Base-by-base conservation (phyloP, 2,113 vertebrate genomes). In the Vanacampus margaritifer region DNA sequence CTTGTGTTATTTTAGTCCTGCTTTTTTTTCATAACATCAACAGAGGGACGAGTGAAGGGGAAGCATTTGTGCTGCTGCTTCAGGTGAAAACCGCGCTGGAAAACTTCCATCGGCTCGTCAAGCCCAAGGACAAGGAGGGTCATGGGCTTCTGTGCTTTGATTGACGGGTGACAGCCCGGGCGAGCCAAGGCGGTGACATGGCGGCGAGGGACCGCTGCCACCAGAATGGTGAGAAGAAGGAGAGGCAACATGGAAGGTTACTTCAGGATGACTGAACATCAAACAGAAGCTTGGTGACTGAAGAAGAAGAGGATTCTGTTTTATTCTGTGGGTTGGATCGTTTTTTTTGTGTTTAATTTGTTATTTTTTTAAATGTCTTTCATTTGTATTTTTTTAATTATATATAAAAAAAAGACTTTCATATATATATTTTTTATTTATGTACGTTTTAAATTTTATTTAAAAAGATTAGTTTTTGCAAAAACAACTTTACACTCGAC, bases 1-100 rank as follows among this genome's bases (percentile, higher is more conserved):
- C 53, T 54, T 71, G 61, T 72, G 64, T 41, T 62, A 62, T 62
- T 43, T 62, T 43, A 26, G 60, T 26, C 60, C 60, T 10, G n/a
- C 60, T 43, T 62, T 43, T 62, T 41, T 41, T 41, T 41, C 23
- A 53, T 53, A 60, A 61, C 12, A 23, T 61, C 59, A 61, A 61
- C n/a, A n/a, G 36, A 39, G 26, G 17, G 60, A 62, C 6, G 23
- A 43, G 60, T 14, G 37, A 16, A 17, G 35, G 54, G 23, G n/a
- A 3, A 50, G 28, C 23, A 24, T 64, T 19, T 46, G 45, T 16
- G 45, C 24, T 32, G 43, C n/a, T 23, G 37, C 61, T 41, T 60
- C 32, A 60, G 58, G 62, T 28, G 19, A 43, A 24, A 41, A 39
- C 36, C 14, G n/a, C 13, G 58, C 35, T 12, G 60, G 39, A 26